Evolutionary conservation across 2,797 vertebrate genomes (phyloP), one percentile per base, ranked within the genome.

Genomic region (Liasis olivaceus): DNA sequence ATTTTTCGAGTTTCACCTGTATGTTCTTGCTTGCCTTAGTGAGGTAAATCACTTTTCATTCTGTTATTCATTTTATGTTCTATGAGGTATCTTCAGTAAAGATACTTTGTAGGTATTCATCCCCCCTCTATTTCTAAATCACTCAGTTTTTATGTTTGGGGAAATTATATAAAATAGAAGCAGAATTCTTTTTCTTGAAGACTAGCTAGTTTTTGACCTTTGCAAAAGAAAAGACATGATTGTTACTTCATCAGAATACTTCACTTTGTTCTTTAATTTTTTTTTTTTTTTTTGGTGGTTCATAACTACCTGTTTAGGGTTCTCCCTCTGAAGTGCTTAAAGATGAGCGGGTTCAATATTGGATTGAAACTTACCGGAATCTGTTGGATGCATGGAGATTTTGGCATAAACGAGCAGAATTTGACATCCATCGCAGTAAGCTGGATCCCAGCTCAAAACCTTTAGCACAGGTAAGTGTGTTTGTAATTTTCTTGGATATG

Each of bases 281-380:
- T 77, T 17, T 92, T 87, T 87, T 86, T 0, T 36, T 1, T 63
- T 0, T 64, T 1, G 84, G 88, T 36, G 95, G 26, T 90, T 13
- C 26, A 51, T 63, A 15, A 95, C 88, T 96, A 91, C 4, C 47
- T 95, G 84, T 91, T 94, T 94, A 99, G 99, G 99, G 99, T 42
- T 99, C 98, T 92, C 98, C 99, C 0, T 98, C 98, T 5, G 99
- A 99, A 1, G 98, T 99, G 89, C 96, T 99, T 96, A 99, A 99
- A 95, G 99, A 99, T 97, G 98, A 99, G 24, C 98, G 99, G 5
- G 99, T 99, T 95, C 99, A 99, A 91, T 99, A 99, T 97, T 99
- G 99, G 99, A 99, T 99, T 3, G 99, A 99, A 96, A 99, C 99
- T 98, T 99, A 99, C 81, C 98, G 99, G 91, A 99, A 99, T 97